These are phyloP conservation scores for Nesoenas mayeri DNA, from an alignment of 2,113 vertebrate species.

Conservation along the genomic window DNA sequence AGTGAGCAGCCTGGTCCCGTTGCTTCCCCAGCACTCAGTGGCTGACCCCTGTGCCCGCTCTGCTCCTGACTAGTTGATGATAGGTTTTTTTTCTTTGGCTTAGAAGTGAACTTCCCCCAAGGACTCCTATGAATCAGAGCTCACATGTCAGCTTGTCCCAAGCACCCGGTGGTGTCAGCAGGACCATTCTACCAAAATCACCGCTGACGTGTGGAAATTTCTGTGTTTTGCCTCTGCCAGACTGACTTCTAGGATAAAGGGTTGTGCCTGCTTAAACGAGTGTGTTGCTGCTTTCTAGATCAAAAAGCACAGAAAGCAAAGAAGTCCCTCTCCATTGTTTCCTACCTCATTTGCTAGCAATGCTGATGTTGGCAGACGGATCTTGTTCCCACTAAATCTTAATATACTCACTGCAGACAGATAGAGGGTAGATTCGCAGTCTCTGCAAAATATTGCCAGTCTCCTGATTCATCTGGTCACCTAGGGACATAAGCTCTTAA, in stretches of 20 bases:
- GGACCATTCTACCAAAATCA: background rate
- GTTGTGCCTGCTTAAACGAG: background rate
- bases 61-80: background rate
- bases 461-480: background rate
- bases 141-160: background rate
- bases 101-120: background rate
- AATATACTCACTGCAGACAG: background rate
- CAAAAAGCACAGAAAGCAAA: background rate
- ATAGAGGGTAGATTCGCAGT: background rate
- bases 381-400: background rate
- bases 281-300: background rate
- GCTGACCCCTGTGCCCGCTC: background rate
- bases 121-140: background rate
- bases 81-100: background rate
- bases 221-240: background rate
- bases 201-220: fast-evolving
- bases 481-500: background rate
- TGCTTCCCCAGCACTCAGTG: background rate
- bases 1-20: background rate
- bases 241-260: background rate
- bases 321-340: background rate
- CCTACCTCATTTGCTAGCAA: background rate
- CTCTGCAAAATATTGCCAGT: background rate
- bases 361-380: background rate
- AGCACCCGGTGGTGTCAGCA: background rate